These are phyloP conservation scores for Nasonovia ribisnigri DNA, from an alignment of 2,888 invertebrate genomes.

Conservation along the genomic window DNA sequence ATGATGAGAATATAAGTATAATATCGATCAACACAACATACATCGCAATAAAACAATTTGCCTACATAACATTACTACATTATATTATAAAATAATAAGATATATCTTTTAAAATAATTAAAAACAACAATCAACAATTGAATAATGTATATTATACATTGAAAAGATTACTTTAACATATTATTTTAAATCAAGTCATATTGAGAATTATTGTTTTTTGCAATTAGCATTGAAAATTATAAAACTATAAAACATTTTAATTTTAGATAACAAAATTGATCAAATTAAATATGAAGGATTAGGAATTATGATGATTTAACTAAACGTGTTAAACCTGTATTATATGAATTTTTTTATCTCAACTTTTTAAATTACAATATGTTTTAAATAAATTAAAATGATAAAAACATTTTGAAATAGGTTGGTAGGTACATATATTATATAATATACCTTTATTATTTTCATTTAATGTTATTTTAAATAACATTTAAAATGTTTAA, in stretches of 20 bases:
- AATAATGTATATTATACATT: neutral
- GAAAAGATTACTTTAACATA: neutral
- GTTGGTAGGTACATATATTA: neutral
- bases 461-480: neutral
- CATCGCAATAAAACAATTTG: conserved; percentile 12
- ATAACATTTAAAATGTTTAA: neutral
- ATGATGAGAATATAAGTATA: neutral
- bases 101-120: neutral
- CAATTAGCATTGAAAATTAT: neutral
- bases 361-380: neutral
- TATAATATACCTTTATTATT: neutral
- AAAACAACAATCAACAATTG: neutral
- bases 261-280: neutral
- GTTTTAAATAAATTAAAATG: neutral
- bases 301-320: neutral
- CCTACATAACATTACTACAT: too few species aligned
- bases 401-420: neutral
- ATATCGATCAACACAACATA: neutral
- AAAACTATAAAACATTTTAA: neutral
- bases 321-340: neutral
- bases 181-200: neutral
- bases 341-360: neutral
- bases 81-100: neutral
- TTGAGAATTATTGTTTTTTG: neutral
- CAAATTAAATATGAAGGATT: neutral